A percentile compares a stretch with the other conserved stretches of the same genome.
Conservation (phyloP, 2,113 vertebrate genomes). For the Sander vitreus region DNA sequence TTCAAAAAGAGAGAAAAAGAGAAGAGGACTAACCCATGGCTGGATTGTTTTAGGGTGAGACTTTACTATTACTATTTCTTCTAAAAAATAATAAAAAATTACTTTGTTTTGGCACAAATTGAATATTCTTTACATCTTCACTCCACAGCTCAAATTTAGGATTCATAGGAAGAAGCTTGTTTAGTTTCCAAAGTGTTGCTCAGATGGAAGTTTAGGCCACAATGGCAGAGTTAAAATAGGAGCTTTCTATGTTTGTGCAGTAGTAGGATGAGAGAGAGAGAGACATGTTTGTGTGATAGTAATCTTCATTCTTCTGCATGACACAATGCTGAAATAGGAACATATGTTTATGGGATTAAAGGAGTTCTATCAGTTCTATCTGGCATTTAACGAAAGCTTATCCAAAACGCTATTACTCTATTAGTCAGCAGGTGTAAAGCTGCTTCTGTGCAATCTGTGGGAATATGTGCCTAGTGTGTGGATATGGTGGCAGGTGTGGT, state of each 20-base stretch:
- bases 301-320: constrained; percentile 24
- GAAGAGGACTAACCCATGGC: constrained; percentile 51
- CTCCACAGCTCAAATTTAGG: background rate
- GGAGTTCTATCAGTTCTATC: constrained; percentile 15
- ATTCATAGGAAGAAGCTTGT: constrained; percentile 12
- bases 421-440: constrained; percentile 20
- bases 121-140: background rate
- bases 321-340: constrained; percentile 21
- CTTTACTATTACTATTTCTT: constrained; percentile 16
- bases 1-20: constrained; percentile 2
- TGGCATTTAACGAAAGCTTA: constrained; percentile 15
- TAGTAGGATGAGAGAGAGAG: constrained; percentile 1
- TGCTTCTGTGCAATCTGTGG: background rate
- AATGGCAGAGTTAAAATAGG: constrained; percentile 12
- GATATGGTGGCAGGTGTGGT: constrained; percentile 4
- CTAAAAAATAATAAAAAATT: too few relatives aligned
- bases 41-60: constrained; percentile 73
- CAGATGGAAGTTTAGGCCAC: constrained; percentile 44
- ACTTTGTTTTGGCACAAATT: background rate
- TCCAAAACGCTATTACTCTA: constrained; percentile 30
- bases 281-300: constrained; percentile 2
- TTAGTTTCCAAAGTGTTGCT: constrained; percentile 31
- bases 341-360: constrained; percentile 32
- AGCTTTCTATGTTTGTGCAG: constrained; percentile 12
- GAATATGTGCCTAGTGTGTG: background rate